phyloP scores from a whole-genome alignment of 1,140 invertebrate species.

The Cydia amplana region DNA sequence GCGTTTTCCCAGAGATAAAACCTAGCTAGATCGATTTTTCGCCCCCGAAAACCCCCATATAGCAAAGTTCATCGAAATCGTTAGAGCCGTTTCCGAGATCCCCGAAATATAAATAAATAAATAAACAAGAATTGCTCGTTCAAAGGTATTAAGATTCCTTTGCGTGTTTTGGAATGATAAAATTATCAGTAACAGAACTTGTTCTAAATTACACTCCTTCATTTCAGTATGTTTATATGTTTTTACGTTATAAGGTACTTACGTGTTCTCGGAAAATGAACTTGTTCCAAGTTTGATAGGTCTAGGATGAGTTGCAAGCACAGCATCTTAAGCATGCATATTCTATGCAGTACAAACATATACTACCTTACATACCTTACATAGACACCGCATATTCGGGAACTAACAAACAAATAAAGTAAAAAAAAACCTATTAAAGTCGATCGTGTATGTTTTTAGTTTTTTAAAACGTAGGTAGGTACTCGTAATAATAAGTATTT shows the following conservation, averaged over 20 bases:
- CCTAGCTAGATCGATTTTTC: no score
- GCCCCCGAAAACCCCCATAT: no score
- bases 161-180: neutral
- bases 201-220: neutral
- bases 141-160: no score
- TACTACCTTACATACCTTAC: neutral
- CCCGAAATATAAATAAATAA: no score
- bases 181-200: no score
- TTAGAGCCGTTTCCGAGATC: no score
- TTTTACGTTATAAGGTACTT: neutral
- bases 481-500: no score
- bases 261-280: conserved; percentile 1
- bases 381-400: neutral
- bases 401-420: neutral
- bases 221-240: neutral
- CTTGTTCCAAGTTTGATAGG: conserved; percentile 16
- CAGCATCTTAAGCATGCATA: neutral
- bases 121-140: no score
- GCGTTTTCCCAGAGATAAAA: no score
- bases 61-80: no score
- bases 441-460: no score
- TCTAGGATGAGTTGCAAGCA: conserved; percentile 6
- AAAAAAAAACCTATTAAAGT: neutral
- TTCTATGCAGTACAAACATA: neutral
- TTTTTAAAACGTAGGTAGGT: no score